A percentile compares a stretch with the other conserved stretches of the same genome.
These are phyloP conservation scores for Phymanthus crucifer DNA, from an alignment of 92 coral and sea anemone species.

Conservation along the genomic window DNA sequence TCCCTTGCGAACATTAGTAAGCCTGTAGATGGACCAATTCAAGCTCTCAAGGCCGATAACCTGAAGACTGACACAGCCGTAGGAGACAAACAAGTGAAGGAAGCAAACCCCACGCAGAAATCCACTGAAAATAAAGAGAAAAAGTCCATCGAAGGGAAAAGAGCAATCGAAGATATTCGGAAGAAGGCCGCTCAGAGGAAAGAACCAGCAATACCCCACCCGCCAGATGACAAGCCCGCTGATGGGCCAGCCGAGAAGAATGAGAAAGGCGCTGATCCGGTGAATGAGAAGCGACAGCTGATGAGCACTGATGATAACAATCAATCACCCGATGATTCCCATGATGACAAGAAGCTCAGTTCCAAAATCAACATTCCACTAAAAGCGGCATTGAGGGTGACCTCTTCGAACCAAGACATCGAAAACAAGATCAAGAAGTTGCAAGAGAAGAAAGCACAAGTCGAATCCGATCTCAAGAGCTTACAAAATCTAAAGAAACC, in stretches of 20 bases:
- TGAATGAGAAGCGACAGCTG: conserved; percentile 55
- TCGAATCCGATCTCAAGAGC: conserved; percentile 20
- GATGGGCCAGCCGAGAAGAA: conserved; percentile 19
- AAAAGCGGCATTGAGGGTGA: conserved; percentile 3
- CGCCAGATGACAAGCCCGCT: conserved; percentile 54
- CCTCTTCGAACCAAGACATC: conserved; percentile 19
- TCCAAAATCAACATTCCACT: conserved; percentile 3
- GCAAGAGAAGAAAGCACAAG: conserved; percentile 23
- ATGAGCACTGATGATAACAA: conserved; percentile 62
- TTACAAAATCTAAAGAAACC: conserved; percentile 9
- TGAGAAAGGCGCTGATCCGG: conserved; percentile 39
- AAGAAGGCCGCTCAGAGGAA: conserved; percentile 55
- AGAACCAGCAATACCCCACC: conserved; percentile 84
- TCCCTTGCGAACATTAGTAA: not conserved
- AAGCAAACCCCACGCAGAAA: conserved; percentile 1
- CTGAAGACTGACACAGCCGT: conserved; percentile 6
- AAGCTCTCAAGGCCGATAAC: not conserved
- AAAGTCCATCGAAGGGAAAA: conserved; percentile 7
- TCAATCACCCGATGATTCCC: not conserved
- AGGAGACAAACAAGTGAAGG: conserved; percentile 1
- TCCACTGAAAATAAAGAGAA: conserved; percentile 12
- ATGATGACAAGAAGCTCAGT: not conserved
- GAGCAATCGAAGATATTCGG: conserved; percentile 25
- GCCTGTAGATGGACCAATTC: not conserved
- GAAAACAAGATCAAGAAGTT: conserved; percentile 42